Evolutionary conservation across 2,888 invertebrate genomes (phyloP).

Genomic region (Hirudinaria manillensis): DNA sequence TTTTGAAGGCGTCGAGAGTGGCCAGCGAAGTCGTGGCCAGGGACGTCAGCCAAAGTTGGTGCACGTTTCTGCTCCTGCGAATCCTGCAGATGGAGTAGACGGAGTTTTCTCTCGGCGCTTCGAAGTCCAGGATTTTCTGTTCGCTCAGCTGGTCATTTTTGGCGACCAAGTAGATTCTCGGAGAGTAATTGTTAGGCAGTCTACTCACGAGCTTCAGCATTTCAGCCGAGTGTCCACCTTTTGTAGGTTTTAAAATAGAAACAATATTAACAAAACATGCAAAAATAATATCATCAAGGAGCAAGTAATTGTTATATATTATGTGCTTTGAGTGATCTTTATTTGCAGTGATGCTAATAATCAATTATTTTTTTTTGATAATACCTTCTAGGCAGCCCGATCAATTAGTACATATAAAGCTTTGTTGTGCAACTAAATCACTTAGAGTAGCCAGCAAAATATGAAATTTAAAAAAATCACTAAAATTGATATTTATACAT

Average conservation of each 20-base stretch:
- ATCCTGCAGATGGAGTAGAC: conserved; percentile 59
- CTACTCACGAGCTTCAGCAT: conserved; percentile 69
- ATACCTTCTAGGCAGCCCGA: too few relatives aligned
- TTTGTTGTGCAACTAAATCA: too few relatives aligned
- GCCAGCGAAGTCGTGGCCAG: conserved; percentile 72
- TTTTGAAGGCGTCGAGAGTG: conserved; percentile 64
- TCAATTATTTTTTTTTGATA: too few relatives aligned
- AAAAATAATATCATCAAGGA: too few relatives aligned
- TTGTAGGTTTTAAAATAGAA: too few relatives aligned
- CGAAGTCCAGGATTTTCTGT: conserved; percentile 59
- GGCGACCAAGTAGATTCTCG: conserved; percentile 73
- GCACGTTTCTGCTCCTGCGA: conserved; percentile 78
- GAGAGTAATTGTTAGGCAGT: conserved; percentile 63
- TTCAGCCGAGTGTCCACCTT: conserved; percentile 92
- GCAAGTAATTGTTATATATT: too few relatives aligned
- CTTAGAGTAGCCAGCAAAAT: too few relatives aligned
- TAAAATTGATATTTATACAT: neutral
- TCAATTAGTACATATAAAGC: too few relatives aligned
- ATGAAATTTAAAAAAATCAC: too few relatives aligned
- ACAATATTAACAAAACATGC: too few relatives aligned
- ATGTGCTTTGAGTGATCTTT: too few relatives aligned
- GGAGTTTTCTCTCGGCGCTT: conserved; percentile 31
- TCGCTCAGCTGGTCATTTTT: conserved; percentile 71
- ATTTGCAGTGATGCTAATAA: too few relatives aligned
- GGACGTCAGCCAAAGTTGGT: conserved; percentile 75